These are phyloP conservation scores for Lucilia sericata DNA, from an alignment of 1,140 invertebrate genomes.

Conservation along the genomic window DNA sequence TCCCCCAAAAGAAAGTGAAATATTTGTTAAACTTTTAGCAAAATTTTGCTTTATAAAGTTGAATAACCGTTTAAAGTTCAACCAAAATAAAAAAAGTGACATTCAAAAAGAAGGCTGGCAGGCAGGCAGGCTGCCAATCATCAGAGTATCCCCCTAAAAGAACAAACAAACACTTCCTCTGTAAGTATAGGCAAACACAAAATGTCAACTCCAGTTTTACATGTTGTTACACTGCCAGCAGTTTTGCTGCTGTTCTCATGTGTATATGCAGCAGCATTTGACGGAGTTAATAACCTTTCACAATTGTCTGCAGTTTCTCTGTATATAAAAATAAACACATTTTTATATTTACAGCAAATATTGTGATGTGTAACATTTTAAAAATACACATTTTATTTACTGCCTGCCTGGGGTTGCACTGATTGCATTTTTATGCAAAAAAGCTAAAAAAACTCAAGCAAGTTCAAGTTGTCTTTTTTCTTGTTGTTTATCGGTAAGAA, in stretches of 20 bases:
- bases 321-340: background rate
- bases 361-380: constrained; percentile 15
- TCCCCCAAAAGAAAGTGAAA: constrained; percentile 23
- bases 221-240: too few relatives aligned
- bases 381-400: background rate
- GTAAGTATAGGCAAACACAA: too few relatives aligned
- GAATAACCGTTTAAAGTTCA: background rate
- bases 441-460: background rate
- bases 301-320: background rate
- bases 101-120: too few relatives aligned
- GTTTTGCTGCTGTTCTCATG: too few relatives aligned
- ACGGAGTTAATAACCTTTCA: too few relatives aligned
- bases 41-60: background rate
- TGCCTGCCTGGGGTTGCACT: background rate
- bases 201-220: too few relatives aligned
- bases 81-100: background rate
- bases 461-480: background rate
- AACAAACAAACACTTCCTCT: too few relatives aligned
- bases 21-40: background rate
- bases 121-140: too few relatives aligned
- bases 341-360: background rate
- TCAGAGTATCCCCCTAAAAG: too few relatives aligned
- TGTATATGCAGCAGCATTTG: too few relatives aligned
- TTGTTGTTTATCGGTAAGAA: background rate
- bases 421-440: too few relatives aligned